These are phyloP conservation scores for Drosophila sucinea DNA, from an alignment of 1,140 invertebrate species.

Conservation along the genomic window DNA sequence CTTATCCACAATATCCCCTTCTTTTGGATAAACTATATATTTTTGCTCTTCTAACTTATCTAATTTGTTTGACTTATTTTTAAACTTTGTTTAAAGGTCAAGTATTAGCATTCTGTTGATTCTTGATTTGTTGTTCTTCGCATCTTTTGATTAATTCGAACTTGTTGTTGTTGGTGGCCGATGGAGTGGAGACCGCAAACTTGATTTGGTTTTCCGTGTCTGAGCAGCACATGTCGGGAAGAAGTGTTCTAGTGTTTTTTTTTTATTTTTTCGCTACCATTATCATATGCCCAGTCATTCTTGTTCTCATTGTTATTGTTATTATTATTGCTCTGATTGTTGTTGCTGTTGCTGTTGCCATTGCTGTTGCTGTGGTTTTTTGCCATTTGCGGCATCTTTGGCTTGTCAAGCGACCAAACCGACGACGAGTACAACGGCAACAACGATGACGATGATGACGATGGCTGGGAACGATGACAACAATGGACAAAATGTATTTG, in stretches of 20 bases:
- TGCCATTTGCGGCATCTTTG: constrained; percentile 76
- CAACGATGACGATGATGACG: constrained; percentile 61
- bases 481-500: constrained; percentile 73
- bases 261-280: not conserved
- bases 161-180: not conserved
- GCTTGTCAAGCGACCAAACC: constrained; percentile 57
- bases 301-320: constrained; percentile 46
- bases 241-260: not conserved
- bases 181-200: not conserved
- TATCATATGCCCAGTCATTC: constrained; percentile 13
- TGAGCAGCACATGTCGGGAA: not conserved
- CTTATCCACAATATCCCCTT: no score
- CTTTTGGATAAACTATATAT: no score
- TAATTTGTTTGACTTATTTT: no score
- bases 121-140: not conserved
- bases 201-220: not conserved
- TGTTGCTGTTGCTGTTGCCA: constrained; percentile 39
- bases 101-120: not conserved
- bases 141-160: not conserved
- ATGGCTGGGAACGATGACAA: constrained; percentile 51
- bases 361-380: constrained; percentile 39
- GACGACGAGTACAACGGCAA: constrained; percentile 63
- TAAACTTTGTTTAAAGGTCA: not conserved
- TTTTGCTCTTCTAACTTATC: no score
- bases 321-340: constrained; percentile 44